Conservation (phyloP, 2,797 vertebrate species). For the Hoplostethus mediterraneus region DNA sequence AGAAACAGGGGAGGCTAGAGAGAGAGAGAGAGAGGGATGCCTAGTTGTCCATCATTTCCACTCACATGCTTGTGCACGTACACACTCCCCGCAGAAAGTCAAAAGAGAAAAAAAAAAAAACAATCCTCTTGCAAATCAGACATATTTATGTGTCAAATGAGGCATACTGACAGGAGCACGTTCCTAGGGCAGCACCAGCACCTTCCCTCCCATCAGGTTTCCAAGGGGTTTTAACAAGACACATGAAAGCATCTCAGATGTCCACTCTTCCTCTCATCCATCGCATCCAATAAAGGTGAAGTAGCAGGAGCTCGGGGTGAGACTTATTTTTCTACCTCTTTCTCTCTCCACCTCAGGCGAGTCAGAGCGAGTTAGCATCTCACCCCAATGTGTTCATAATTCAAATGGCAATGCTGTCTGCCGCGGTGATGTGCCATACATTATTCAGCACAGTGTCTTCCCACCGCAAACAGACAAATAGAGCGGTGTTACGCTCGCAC, state of each 20-base stretch:
- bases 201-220: conserved; percentile 38
- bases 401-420: conserved; percentile 82
- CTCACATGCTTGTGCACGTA: conserved; percentile 14
- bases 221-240: conserved; percentile 67
- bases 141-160: conserved; percentile 58
- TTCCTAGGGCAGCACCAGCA: conserved; percentile 15
- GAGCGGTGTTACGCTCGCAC: conserved; percentile 67
- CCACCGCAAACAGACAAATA: conserved; percentile 82
- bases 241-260: conserved; percentile 65
- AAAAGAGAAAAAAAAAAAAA: conserved; percentile 39
- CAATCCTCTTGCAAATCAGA: conserved; percentile 49
- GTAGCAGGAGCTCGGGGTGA: conserved; percentile 55
- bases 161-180: conserved; percentile 47
- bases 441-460: conserved; percentile 81
- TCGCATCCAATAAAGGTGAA: conserved; percentile 70
- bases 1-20: not conserved
- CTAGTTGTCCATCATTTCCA: conserved; percentile 12
- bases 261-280: conserved; percentile 67
- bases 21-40: not conserved
- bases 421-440: conserved; percentile 73
- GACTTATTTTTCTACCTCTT: conserved; percentile 59
- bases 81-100: conserved; percentile 18
- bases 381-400: conserved; percentile 82
- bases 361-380: conserved; percentile 77
- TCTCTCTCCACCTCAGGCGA: conserved; percentile 68